Evolutionary conservation across 2,888 invertebrate species (phyloP), one percentile per base, ranked within the genome.

Genomic region (Polydrusus pterygomalis): DNA sequence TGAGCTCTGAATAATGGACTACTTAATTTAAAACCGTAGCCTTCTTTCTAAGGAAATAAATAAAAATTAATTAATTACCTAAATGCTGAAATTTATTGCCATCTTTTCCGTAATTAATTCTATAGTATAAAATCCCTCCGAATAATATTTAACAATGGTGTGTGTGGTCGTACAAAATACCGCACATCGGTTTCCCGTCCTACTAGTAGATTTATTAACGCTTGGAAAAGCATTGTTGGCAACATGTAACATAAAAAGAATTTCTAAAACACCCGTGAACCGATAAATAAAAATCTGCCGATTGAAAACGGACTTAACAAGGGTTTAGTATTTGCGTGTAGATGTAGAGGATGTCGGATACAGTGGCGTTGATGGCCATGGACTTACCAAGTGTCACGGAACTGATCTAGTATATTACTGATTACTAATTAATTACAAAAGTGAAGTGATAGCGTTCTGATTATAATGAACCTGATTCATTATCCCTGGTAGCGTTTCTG

Each of bases 281-380:
- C 49, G n/a, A 67, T 67, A 67, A 67, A 67, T 67, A 67, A 49
- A 58, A 34, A 15, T 58, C 56, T 56, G 25, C 25, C 18, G 25
- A 20, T 51, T 51, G 10, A 20, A 20, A 62, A 34, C 34, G 34
- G 34, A 34, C 8, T 34, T 34, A 34, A 34, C 7, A 9, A 2
- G 10, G 34, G 8, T 9, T 34, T 2, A 1, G 34, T 2, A 1
- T 7, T 34, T 34, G 34, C 34, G 34, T 34, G 34, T 34, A 8
- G 8, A 25, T 34, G 8, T 34, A 10, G 34, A n/a, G n/a, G n/a
- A n/a, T n/a, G n/a, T n/a, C n/a, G n/a, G n/a, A 34, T 34, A 34
- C 34, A 34, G 9, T 7, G 34, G 34, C 34, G 34, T 34, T 34
- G 8, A 34, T 34, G n/a, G n/a, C 34, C 34, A 34, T 7, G 8